Evolutionary conservation across 2,888 invertebrate genomes (phyloP).

Genomic region (Volucella inflata): DNA sequence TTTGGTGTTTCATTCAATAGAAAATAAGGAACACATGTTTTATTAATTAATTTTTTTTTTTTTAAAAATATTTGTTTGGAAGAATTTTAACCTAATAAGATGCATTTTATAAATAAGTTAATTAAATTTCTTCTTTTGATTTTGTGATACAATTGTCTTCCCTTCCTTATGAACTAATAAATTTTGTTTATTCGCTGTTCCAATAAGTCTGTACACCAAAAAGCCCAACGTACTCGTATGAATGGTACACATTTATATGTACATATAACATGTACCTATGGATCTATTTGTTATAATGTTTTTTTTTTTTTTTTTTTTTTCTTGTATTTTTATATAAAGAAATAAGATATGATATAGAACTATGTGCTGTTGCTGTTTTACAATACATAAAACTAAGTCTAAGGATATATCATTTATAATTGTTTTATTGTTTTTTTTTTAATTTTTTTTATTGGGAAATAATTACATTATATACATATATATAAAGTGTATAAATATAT

Average conservation of each 20-base stretch:
- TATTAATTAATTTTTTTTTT: conserved; percentile 2
- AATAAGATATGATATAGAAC: conserved; percentile 5
- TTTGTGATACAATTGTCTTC: neutral
- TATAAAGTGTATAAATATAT: too few species aligned
- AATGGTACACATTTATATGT: too few species aligned
- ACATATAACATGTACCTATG: too few species aligned
- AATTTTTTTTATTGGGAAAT: neutral
- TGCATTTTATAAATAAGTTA: neutral
- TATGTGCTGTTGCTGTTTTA: neutral
- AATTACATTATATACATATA: too few species aligned
- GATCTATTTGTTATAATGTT: neutral
- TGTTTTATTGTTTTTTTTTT: conserved; percentile 1
- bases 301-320: conserved; percentile 7
- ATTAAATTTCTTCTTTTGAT: too few species aligned
- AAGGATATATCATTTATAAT: neutral
- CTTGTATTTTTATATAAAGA: conserved; percentile 14
- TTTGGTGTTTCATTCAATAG: conserved; percentile 42
- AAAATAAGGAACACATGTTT: conserved; percentile 65
- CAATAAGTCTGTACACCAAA: too few species aligned
- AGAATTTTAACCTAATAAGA: conserved; percentile 30
- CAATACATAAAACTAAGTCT: conserved; percentile 3
- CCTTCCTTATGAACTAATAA: too few species aligned
- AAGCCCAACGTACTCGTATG: too few species aligned
- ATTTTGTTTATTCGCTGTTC: too few species aligned
- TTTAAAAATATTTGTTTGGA: conserved; percentile 20